Percentiles rank a stretch among this genome's conserved stretches.
Evolutionary conservation across 2,888 invertebrate species (phyloP).

Genomic region (Alentia gelatinosa): DNA sequence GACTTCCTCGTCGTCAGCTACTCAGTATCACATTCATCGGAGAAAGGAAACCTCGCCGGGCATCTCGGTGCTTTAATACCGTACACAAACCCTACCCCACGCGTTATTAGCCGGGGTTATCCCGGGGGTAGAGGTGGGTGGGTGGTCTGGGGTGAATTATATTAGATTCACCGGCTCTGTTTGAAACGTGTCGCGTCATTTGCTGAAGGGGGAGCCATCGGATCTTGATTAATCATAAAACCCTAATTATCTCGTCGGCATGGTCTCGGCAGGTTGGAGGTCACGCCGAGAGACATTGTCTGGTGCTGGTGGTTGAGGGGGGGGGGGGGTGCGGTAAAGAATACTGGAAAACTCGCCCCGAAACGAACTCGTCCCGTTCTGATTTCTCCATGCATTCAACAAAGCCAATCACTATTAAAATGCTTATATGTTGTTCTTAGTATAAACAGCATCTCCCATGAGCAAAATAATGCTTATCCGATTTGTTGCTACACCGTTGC

Average conservation of each 20-base stretch:
- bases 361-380: too few species aligned
- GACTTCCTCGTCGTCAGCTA: background rate
- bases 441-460: too few species aligned
- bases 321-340: background rate
- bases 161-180: background rate
- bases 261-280: background rate
- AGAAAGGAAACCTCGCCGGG: background rate
- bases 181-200: background rate
- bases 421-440: too few species aligned
- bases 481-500: too few species aligned
- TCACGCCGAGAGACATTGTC: background rate
- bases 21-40: background rate
- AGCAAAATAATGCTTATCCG: too few species aligned
- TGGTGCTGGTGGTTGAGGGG: background rate
- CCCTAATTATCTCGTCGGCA: constrained; percentile 19
- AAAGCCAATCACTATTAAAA: too few species aligned
- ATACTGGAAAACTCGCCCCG: too few species aligned
- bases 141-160: background rate
- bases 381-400: too few species aligned
- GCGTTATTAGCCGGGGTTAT: background rate
- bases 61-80: background rate
- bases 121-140: background rate
- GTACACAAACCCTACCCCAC: background rate
- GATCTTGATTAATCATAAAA: constrained; percentile 37
- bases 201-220: background rate